Percentiles rank a stretch among this genome's conserved stretches.
Evolutionary conservation across 2,888 invertebrate genomes (phyloP).

Genomic region (Ennomos fuscantarius): DNA sequence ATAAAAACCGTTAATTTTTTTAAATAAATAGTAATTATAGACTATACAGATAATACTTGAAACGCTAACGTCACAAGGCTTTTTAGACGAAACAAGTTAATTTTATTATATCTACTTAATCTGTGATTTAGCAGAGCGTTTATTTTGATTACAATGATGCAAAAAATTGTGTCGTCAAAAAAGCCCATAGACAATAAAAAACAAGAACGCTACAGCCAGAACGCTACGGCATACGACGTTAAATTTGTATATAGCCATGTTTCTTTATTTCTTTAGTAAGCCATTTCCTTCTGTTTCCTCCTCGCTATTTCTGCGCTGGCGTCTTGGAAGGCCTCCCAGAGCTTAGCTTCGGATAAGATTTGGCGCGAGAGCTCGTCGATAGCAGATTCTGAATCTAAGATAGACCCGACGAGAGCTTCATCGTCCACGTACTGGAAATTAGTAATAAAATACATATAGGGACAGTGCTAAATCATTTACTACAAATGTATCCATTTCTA

Average conservation of each 20-base stretch:
- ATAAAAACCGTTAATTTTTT: slow-evolving; percentile 10
- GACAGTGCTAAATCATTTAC: no score
- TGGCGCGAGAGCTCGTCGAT: slow-evolving; percentile 91
- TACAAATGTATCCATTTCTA: no score
- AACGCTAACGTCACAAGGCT: neutral
- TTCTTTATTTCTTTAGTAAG: slow-evolving; percentile 45
- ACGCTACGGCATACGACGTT: slow-evolving; percentile 49
- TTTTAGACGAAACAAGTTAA: neutral
- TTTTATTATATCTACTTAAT: no score
- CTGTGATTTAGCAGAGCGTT: no score
- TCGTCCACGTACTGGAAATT: slow-evolving; percentile 75
- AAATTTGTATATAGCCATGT: slow-evolving; percentile 40
- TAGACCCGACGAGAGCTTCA: slow-evolving; percentile 87
- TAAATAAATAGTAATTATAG: slow-evolving; percentile 6
- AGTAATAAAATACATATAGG: neutral
- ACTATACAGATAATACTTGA: slow-evolving; percentile 19
- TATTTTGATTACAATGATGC: no score
- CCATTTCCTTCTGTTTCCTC: slow-evolving; percentile 82
- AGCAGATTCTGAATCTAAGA: slow-evolving; percentile 89
- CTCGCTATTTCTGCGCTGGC: slow-evolving; percentile 89
- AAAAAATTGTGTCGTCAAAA: neutral
- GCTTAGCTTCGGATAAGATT: slow-evolving; percentile 91
- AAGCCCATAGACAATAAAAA: neutral
- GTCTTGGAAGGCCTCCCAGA: slow-evolving; percentile 92
- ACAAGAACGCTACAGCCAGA: slow-evolving; percentile 21